Evolutionary conservation across 1,140 invertebrate genomes (phyloP).

Genomic region (Apis florea): DNA sequence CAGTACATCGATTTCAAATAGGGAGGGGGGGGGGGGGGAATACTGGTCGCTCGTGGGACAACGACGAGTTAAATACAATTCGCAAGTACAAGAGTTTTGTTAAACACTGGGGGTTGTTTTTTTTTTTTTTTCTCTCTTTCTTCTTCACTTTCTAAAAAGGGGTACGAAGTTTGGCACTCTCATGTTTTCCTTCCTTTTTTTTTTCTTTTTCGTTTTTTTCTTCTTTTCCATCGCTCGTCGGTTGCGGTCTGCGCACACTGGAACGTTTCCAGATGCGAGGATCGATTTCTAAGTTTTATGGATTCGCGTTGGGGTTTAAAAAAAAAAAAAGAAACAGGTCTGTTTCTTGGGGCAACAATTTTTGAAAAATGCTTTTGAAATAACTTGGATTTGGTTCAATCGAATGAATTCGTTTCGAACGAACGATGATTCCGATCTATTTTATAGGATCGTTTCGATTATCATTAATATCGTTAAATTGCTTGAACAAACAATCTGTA

Average conservation of each 20-base stretch:
- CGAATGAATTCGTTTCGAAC: too few species aligned
- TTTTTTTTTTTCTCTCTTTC: too few species aligned
- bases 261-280: neutral
- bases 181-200: constrained; percentile 42
- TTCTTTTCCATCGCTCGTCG: neutral
- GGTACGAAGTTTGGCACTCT: constrained; percentile 78
- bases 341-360: too few species aligned
- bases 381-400: too few species aligned
- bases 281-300: neutral
- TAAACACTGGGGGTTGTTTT: constrained; percentile 64
- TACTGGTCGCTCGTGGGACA: constrained; percentile 75
- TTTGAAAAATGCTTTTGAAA: too few species aligned
- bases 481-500: too few species aligned
- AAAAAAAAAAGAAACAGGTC: too few species aligned
- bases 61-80: constrained; percentile 68
- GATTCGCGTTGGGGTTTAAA: too few species aligned
- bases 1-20: constrained; percentile 72
- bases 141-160: constrained; percentile 57
- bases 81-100: constrained; percentile 71
- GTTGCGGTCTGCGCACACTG: neutral
- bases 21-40: constrained; percentile 68
- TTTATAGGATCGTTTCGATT: too few species aligned
- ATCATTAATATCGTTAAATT: too few species aligned
- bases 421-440: too few species aligned
- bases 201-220: neutral